Evolutionary conservation across 2,113 vertebrate genomes (phyloP), one percentile per base, ranked within the genome.

Genomic region (Apteryx mantelli): DNA sequence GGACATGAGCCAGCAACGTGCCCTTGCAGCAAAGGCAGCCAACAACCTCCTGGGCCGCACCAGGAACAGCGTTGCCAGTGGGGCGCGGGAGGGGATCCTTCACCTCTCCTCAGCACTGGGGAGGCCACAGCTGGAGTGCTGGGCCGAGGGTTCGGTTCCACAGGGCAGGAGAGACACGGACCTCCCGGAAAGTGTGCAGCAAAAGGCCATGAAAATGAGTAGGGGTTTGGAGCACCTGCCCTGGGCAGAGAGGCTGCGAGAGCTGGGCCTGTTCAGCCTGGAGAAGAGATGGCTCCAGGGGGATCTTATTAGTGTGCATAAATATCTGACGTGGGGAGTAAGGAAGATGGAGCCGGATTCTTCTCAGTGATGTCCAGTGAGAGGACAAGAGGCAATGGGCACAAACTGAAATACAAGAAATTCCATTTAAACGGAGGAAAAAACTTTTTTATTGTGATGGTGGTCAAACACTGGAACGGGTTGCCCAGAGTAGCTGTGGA

Each of bases 381-480:
- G 16, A 84, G 18, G 28, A 3, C 11, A 86, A 50, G 28, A 56
- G 7, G 50, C 24, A 64, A 12, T 32, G 18, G 9, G 13, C 30
- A 85, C 13, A 71, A 91, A 58, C 1, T 13, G 8, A 88, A 92
- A 70, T 30, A 71, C 0, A 32, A 8, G 9, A 73, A 61, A 84
- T 36, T 38, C 17, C 50, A 81, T 25, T 53, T 52, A 69, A 93
- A 74, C 1, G 1, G 20, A 34, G 60, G 8, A 28, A 69, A 87
- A 58, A 13, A 0, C 1, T 28, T 28, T 55, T 15, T 55, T 28
- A 28, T 55, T 28, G 25, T 53, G 53, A 26, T 13, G 9, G 6
- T 40, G 4, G 74, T 92, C 22, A 66, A 61, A 80, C 4, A 34
- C 13, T 63, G 28, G 4, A 69, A 11, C 0, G 2, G 13, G 17